These are phyloP conservation scores for Penaeus vannamei DNA, from an alignment of 1,140 invertebrate genomes.

Conservation along the genomic window DNA sequence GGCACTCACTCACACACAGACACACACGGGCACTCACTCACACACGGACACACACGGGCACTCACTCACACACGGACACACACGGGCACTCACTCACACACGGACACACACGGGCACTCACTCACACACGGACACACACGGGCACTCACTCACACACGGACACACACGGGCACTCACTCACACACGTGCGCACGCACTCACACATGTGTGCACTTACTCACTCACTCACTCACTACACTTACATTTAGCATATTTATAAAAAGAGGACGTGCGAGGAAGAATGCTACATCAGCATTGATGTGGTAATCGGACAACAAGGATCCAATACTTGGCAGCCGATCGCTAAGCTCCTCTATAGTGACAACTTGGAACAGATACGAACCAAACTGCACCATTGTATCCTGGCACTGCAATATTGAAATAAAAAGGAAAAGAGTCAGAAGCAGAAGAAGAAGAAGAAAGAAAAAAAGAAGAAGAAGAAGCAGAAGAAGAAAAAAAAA, in stretches of 20 bases:
- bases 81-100: no score
- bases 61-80: no score
- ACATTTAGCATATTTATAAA: conserved; percentile 91
- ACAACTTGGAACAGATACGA: conserved; percentile 94
- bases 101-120: no score
- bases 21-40: no score
- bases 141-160: no score
- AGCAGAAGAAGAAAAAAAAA: no score
- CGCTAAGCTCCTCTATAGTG: conserved; percentile 94
- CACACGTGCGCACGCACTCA: background rate
- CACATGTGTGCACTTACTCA: background rate
- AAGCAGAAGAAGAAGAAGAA: background rate
- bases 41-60: no score
- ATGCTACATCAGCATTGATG: conserved; percentile 95
- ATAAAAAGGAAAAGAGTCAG: background rate
- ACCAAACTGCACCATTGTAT: conserved; percentile 97
- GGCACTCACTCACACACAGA: no score
- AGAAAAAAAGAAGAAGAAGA: background rate
- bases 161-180: no score
- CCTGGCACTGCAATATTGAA: conserved; percentile 86
- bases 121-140: no score
- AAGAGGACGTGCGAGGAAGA: conserved; percentile 94
- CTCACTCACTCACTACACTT: conserved; percentile 71
- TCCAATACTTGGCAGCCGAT: conserved; percentile 89
- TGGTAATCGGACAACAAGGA: conserved; percentile 93